Evolutionary conservation across 2,113 vertebrate species (phyloP).

Genomic region (Aix galericulata): DNA sequence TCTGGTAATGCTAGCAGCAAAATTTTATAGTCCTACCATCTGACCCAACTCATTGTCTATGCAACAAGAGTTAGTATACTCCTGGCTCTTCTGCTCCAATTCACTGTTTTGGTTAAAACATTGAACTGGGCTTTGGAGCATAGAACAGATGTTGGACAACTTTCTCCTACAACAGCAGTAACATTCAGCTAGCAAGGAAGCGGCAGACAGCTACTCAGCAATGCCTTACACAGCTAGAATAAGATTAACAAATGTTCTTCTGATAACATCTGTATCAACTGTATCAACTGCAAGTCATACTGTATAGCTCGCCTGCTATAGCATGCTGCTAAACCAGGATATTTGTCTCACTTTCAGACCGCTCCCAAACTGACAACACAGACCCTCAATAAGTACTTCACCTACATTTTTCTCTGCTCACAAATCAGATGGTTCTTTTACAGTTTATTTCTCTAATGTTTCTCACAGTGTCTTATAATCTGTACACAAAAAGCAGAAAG

Average conservation of each 20-base stretch:
- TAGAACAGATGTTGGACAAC: background rate
- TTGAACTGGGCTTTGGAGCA: background rate
- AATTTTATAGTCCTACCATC: background rate
- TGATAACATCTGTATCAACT: background rate
- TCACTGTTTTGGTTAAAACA: background rate
- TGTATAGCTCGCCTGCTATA: background rate
- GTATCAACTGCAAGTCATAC: background rate
- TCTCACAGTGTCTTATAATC: background rate
- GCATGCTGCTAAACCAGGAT: too few species aligned
- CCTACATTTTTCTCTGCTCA: background rate
- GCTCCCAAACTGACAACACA: background rate
- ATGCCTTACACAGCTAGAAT: background rate
- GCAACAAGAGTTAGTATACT: background rate
- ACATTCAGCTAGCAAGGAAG: background rate
- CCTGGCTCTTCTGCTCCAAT: background rate
- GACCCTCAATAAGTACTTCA: background rate
- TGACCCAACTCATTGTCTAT: background rate
- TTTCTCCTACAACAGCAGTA: background rate
- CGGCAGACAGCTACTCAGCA: background rate
- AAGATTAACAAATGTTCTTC: background rate
- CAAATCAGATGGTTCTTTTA: background rate
- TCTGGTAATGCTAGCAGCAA: background rate
- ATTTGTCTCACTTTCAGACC: background rate
- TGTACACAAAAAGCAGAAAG: background rate
- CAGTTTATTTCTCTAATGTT: conserved; percentile 20